Base-by-base conservation (phyloP, 2,888 invertebrate genomes). In the Steinernema hermaphroditum region DNA sequence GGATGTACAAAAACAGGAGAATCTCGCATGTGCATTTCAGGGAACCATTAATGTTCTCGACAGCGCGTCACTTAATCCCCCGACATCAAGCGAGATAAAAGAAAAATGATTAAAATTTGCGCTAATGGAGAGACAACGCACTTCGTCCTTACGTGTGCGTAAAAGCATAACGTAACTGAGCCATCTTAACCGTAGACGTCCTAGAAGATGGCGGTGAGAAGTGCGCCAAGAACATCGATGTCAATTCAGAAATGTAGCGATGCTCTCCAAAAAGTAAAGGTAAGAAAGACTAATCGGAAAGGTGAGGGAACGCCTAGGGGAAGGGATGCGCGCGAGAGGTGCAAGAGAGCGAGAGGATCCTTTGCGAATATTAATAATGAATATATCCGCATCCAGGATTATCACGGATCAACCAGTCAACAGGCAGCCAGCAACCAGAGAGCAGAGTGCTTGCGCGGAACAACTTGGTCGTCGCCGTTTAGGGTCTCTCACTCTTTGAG, bases 311-410 rank as follows among this genome's bases (percentile, higher is more conserved):
- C 14, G 62, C 62, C 9, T 16, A 16, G 9, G 32, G 29, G 6
- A 32, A 62, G 9, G 62, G 62, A 62, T 62, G 62, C 32, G 62
- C 62, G 6, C 14, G 62, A 32, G 62, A 29, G 62, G 62, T 62
- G 29, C 16, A 27, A 62, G 62, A 62, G 29, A 29, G 32, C 62
- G 62, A 62, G 62, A 29, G 62, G 32, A 62, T 29, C 29, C 32
- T 27, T 62, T 62, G 62, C 32, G 62, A 62, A 62, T 62, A 62
- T 32, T 62, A 62, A 62, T 62, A 62, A 62, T 32, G 62, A 62
- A 62, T 24, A 62, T 29, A 62, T 62, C 62, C 62, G 29, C 62
- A 29, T 62, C 14, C 62, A 62, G 32, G 62, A 62, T 62, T 62
- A 29, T 62, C 32, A 32, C 29, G 32, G 62, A 62, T 62, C 62